Evolutionary conservation across 2,113 vertebrate genomes (phyloP).

Genomic region (Aptenodytes forsteri): DNA sequence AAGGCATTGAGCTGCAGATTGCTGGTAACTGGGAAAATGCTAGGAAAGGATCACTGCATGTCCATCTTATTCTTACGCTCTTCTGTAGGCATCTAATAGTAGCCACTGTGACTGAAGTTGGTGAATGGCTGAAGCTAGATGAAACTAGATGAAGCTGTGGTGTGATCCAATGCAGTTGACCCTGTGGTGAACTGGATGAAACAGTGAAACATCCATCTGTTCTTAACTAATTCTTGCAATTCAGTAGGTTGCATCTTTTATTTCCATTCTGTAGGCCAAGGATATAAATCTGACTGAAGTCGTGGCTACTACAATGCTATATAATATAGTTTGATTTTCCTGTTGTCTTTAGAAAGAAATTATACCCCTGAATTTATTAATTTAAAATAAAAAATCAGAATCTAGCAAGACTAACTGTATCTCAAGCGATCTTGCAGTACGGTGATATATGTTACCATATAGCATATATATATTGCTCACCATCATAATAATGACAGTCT

Average conservation of each 20-base stretch:
- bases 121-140: neutral
- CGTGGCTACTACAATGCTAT: accelerated
- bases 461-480: neutral
- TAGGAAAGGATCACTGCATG: neutral
- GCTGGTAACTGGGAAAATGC: neutral
- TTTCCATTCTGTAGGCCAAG: neutral
- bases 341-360: neutral
- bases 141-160: neutral
- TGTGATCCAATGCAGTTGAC: neutral
- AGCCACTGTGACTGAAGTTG: neutral
- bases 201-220: neutral
- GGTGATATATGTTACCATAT: neutral
- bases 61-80: neutral
- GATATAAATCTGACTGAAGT: neutral
- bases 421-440: neutral
- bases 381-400: neutral
- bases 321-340: neutral
- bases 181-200: neutral
- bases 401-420: neutral
- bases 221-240: neutral
- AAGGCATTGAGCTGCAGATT: neutral
- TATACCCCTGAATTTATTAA: neutral
- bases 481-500: neutral
- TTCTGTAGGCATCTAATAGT: neutral
- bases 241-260: neutral